These are phyloP conservation scores for Tichodroma muraria DNA, from an alignment of 2,113 vertebrate genomes.

Conservation along the genomic window DNA sequence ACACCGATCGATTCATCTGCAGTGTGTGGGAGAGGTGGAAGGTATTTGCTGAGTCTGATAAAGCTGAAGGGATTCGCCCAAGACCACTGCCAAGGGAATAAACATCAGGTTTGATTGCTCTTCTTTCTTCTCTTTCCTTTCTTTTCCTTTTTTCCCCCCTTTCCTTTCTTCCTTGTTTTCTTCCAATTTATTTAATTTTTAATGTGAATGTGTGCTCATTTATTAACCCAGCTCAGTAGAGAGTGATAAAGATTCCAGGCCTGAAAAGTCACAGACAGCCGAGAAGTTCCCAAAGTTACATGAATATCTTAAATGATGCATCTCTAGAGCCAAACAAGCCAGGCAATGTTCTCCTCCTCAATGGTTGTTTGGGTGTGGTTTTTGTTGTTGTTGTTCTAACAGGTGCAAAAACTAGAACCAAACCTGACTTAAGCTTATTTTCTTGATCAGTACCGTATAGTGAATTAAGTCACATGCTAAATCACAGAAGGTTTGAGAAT, in stretches of 20 bases:
- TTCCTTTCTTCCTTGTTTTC: background rate
- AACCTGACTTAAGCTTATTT: background rate
- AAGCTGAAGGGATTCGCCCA: background rate
- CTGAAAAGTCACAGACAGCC: background rate
- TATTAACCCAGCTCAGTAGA: background rate
- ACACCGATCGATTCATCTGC: background rate
- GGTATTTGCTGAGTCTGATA: background rate
- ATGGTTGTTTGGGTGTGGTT: no score
- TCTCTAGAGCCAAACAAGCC: background rate
- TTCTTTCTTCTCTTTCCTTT: background rate
- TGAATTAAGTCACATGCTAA: background rate
- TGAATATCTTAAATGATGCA: background rate
- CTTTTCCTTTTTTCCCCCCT: background rate
- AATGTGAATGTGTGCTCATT: background rate
- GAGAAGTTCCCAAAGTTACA: background rate
- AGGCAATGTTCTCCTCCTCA: background rate
- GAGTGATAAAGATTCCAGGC: background rate
- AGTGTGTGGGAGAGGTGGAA: background rate
- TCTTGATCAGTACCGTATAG: background rate
- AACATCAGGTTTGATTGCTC: background rate
- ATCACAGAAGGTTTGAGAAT: background rate
- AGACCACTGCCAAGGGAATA: background rate
- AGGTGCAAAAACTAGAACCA: background rate
- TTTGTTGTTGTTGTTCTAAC: background rate
- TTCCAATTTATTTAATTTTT: background rate